Evolutionary conservation across 2,113 vertebrate species (phyloP), one percentile per base, ranked within the genome.

Genomic region (Callopanchax toddi): DNA sequence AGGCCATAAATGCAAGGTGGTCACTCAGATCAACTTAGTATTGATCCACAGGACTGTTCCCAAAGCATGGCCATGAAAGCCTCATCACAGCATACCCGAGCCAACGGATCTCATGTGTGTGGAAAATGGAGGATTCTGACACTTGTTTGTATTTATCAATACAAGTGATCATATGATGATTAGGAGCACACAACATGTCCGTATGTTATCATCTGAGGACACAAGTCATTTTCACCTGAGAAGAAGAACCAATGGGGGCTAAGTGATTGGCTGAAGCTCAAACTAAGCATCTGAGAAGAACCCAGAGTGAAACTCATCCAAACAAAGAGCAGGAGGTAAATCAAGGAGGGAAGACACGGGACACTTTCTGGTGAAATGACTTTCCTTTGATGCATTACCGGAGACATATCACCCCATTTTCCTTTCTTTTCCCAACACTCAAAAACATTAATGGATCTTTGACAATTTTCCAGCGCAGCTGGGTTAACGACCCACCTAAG

Each of bases 171-270:
- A 64, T 73, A 46, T 34, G 23, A 69, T 66, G 43, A 63, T 40
- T 49, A 39, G 50, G 37, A 59, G 52, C 22, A 67, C 61, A 51
- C 73, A 71, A 34, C 86, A 87, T 86, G 93, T 92, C 92, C 55
- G 49, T 59, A 56, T 50, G 51, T 74, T 65, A 45, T 71, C 70
- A 49, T 68, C 72, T 44, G 26, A 65, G 53, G 67, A 59, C 53
- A 42, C 49, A 76, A 65, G 52, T 83, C 60, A 78, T 81, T 78
- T 76, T 72, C 67, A 80, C 60, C 55, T 59, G 60, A 75, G 32
- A 58, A 56, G 39, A 49, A 46, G 73, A 66, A 17, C 17, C 42
- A 65, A 82, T 57, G 64, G 53, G 26, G 76, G 71, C 60, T 69
- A 81, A 83, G 60, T 61, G 54, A 65, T 70, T 54, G 72, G 18